Evolutionary conservation across 1,140 invertebrate species (phyloP).

Genomic region (Cylas formicarius): DNA sequence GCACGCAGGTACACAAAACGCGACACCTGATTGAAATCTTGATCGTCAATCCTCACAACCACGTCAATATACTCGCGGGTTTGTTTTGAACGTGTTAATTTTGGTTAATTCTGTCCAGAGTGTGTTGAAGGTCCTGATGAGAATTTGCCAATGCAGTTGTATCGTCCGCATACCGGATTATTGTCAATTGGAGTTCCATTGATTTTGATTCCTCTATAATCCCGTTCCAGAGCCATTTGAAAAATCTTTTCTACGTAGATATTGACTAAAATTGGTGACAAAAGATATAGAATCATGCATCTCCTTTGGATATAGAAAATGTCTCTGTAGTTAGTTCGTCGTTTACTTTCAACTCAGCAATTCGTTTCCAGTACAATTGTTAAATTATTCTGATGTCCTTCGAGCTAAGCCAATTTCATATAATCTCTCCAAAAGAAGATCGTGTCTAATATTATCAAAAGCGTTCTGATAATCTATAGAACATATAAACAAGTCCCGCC

Average conservation of each 20-base stretch:
- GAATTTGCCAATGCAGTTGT: not conserved
- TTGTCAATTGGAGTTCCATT: no score
- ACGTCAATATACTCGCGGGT: no score
- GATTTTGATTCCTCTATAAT: not conserved
- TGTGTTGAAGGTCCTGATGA: no score
- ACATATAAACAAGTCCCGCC: no score
- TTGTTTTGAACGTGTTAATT: constrained; percentile 1
- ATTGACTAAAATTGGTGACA: no score
- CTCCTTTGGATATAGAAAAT: constrained; percentile 7
- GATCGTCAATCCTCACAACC: not conserved
- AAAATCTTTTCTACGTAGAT: constrained; percentile 2
- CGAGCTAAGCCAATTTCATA: no score
- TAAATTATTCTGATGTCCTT: no score
- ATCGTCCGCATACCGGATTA: constrained; percentile 4
- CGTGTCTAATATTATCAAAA: no score
- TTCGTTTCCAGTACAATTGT: constrained; percentile 4
- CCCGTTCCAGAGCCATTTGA: constrained; percentile 4
- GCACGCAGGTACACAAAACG: constrained; percentile 1
- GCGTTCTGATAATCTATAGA: no score
- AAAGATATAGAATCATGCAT: not conserved
- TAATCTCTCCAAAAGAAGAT: no score
- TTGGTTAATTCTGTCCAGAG: not conserved
- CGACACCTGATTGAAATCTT: no score
- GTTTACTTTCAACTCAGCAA: constrained; percentile 1
- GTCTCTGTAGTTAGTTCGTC: not conserved